Conservation (phyloP, 2,888 invertebrate genomes). For the Cyrtodaria siliqua region DNA sequence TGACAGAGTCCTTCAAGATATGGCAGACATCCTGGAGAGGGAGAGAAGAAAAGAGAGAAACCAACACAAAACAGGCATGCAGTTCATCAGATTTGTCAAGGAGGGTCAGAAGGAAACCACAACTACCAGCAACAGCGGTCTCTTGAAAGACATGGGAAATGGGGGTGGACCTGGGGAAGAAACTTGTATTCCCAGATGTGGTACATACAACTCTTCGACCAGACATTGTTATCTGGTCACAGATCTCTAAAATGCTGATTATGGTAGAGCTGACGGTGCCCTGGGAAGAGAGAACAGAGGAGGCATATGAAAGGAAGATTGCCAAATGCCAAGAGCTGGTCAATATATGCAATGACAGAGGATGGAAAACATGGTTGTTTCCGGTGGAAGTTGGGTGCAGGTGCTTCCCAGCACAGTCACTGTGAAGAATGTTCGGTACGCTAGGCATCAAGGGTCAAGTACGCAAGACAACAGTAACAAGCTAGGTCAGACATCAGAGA, state of each 20-base stretch:
- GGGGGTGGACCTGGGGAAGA: background rate
- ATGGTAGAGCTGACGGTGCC: background rate
- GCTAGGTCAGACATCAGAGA: too few relatives aligned
- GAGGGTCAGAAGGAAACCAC: background rate
- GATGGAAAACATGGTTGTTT: slow-evolving; percentile 3
- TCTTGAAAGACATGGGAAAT: background rate
- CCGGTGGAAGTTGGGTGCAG: too few relatives aligned
- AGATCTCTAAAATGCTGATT: too few relatives aligned
- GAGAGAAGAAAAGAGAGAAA: too few relatives aligned
- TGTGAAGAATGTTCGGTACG: too few relatives aligned
- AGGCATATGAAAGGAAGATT: slow-evolving; percentile 1
- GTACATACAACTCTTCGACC: background rate
- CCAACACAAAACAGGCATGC: background rate
- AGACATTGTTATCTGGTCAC: too few relatives aligned
- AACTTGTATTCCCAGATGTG: background rate
- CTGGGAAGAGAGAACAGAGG: slow-evolving; percentile 2
- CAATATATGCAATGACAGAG: background rate
- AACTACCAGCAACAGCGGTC: background rate
- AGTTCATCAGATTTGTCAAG: background rate
- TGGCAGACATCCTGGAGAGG: too few relatives aligned
- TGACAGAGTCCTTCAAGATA: too few relatives aligned
- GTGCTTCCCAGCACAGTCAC: too few relatives aligned
- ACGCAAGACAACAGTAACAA: too few relatives aligned
- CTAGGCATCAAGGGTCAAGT: too few relatives aligned
- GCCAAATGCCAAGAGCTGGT: background rate